Conservation (phyloP, 2,113 vertebrate species). For the Ptyas mucosa region DNA sequence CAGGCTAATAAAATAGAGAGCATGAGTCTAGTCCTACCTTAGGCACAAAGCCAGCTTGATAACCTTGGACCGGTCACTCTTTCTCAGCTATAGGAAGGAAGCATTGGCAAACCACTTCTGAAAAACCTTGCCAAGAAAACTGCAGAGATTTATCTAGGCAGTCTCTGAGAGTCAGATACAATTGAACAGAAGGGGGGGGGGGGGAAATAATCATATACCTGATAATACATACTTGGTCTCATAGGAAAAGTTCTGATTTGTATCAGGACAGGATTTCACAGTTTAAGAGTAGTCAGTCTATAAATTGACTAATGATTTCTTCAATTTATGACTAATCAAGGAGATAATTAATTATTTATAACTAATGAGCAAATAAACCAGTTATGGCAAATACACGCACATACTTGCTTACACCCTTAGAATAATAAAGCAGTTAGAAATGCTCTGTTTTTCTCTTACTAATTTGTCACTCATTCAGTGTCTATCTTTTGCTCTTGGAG, state of each 20-base stretch:
- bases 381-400: conserved; percentile 45
- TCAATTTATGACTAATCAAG: conserved; percentile 53
- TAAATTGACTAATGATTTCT: conserved; percentile 63
- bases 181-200: neutral
- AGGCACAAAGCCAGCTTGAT: neutral
- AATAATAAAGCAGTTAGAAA: conserved; percentile 56
- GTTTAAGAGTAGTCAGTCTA: conserved; percentile 53
- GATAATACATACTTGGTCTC: conserved; percentile 4
- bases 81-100: neutral
- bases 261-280: conserved; percentile 50
- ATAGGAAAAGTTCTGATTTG: conserved; percentile 46
- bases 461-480: conserved; percentile 36
- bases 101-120: neutral
- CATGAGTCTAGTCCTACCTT: neutral
- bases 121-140: neutral
- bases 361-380: conserved; percentile 61
- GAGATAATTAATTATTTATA: conserved; percentile 46
- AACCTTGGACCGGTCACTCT: neutral
- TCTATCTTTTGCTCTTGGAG: conserved; percentile 39
- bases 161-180: neutral
- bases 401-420: conserved; percentile 45
- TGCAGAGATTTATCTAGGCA: neutral
- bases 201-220: conserved; percentile 45
- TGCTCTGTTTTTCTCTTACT: conserved; percentile 38
- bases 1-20: neutral